Base-by-base conservation (phyloP, 2,888 invertebrate species). In the Lasioglossum pauxillum region DNA sequence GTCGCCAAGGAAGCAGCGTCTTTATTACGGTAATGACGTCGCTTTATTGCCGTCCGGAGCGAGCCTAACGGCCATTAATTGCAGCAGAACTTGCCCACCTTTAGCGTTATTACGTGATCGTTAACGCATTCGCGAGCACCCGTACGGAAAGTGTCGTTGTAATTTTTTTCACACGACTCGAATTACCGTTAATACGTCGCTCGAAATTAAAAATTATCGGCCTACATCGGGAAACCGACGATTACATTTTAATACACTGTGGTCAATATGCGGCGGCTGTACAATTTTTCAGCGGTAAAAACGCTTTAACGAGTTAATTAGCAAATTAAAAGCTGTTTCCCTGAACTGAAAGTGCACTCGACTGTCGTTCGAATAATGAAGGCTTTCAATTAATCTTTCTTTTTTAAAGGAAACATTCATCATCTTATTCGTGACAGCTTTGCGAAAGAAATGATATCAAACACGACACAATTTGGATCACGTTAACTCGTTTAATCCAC, bases 51-150 rank as follows among this genome's bases (percentile, higher is more conserved):
- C 77, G 82, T 76, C 69, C 53, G 75, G 67, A 79, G 78, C 67
- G 87, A 53, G 72, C 46, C 71, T 72, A 78, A 83, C 81, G 75
- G 75, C 75, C 84, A 78, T 90, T 90, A 88, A 88, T 83, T 82
- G 75, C 75, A 90, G 83, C 86, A 82, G 53, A 78, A 80, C 84
- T 80, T 76, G 78, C 41, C 78, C 82, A 53, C n/a, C 77, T 86
- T 90, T 86, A 90, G 86, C 90, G 83, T 90, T 83, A 83, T 88
- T 86, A 88, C 78, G 76, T 49, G 84, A 90, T 88, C 84, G 84
- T 90, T 90, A 90, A 90, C 84, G 79, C 80, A 82, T 82, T 84
- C 82, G 31, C 83, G 35, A 57, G 60, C 38, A 64, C 60, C 75
- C 57, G 64, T 57, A 81, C 53, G 19, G 41, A 57, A 75, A 67